A percentile compares a stretch with the other conserved stretches of the same genome.
phyloP scores from a whole-genome alignment of 2,113 vertebrate species.

The Myotis lucifugus region DNA sequence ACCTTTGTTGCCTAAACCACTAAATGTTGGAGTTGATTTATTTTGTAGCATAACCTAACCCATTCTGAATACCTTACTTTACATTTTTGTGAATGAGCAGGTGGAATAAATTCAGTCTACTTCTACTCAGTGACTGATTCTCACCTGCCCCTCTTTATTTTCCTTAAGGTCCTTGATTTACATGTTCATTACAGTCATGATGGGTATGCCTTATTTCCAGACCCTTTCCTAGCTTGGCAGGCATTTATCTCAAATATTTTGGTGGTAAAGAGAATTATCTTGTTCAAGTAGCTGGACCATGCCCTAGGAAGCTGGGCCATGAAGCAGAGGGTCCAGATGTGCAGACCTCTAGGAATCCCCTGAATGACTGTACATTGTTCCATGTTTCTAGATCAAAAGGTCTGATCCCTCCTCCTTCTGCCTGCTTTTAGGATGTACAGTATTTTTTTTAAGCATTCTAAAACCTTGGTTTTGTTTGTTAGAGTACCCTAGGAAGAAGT shows the following conservation, averaged over 20 bases:
- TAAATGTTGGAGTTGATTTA: background rate
- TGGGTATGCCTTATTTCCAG: background rate
- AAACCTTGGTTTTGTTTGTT: background rate
- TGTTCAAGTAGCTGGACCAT: background rate
- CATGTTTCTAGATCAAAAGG: background rate
- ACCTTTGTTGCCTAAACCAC: background rate
- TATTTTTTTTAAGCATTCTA: background rate
- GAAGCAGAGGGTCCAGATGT: background rate
- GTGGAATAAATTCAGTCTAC: background rate
- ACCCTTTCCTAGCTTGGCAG: background rate
- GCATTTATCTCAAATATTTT: background rate
- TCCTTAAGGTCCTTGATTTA: background rate
- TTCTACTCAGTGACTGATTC: background rate
- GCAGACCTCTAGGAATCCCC: background rate
- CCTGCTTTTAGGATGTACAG: background rate
- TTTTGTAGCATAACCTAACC: background rate
- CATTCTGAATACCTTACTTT: background rate
- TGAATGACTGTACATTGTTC: background rate
- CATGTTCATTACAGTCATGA: background rate
- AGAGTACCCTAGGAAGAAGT: background rate
- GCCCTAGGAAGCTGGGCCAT: background rate
- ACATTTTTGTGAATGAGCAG: background rate
- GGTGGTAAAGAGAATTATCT: background rate
- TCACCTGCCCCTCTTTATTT: background rate
- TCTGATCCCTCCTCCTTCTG: background rate